A percentile compares a stretch with the other conserved stretches of the same genome.
Evolutionary conservation across 2,113 vertebrate species (phyloP).

Genomic region (Sclerurus mexicanus): DNA sequence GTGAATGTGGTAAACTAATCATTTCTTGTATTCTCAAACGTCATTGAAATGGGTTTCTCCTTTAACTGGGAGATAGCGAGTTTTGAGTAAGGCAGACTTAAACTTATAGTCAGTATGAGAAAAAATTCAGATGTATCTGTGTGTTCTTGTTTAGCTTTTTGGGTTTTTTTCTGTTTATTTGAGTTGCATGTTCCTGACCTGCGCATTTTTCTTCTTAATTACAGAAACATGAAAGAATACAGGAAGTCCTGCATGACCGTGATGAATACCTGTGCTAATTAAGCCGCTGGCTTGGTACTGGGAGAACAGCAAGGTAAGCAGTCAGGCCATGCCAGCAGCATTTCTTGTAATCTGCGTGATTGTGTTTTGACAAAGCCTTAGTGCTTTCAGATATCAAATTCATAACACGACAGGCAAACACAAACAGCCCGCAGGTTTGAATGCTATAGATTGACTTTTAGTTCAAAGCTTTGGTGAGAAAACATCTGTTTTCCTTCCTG

Average conservation of each 20-base stretch:
- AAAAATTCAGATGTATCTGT: not conserved
- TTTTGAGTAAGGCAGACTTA: not conserved
- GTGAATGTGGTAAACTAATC: constrained; percentile 12
- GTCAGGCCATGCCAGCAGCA: constrained; percentile 26
- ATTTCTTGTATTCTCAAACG: not conserved
- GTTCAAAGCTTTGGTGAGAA: constrained; percentile 10
- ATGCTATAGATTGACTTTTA: constrained; percentile 27
- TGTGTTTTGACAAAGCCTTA: constrained; percentile 45
- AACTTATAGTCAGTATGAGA: not conserved
- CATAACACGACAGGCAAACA: constrained; percentile 34
- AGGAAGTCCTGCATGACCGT: constrained; percentile 25
- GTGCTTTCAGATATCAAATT: constrained; percentile 60
- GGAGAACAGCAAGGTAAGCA: constrained; percentile 71
- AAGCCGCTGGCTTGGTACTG: constrained; percentile 19
- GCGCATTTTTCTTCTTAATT: constrained; percentile 53
- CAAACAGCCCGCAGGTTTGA: constrained; percentile 16
- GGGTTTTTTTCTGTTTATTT: not conserved
- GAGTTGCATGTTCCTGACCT: constrained; percentile 41
- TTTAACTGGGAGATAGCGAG: not conserved
- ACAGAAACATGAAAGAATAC: constrained; percentile 76
- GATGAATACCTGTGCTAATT: constrained; percentile 63
- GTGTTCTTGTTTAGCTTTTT: not conserved
- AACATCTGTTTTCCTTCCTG: not conserved
- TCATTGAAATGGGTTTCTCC: not conserved
- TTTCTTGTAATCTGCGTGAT: constrained; percentile 35